A percentile compares a stretch with the other conserved stretches of the same genome.
Conservation (phyloP, 2,797 vertebrate genomes). For the Lacerta bilineata region DNA sequence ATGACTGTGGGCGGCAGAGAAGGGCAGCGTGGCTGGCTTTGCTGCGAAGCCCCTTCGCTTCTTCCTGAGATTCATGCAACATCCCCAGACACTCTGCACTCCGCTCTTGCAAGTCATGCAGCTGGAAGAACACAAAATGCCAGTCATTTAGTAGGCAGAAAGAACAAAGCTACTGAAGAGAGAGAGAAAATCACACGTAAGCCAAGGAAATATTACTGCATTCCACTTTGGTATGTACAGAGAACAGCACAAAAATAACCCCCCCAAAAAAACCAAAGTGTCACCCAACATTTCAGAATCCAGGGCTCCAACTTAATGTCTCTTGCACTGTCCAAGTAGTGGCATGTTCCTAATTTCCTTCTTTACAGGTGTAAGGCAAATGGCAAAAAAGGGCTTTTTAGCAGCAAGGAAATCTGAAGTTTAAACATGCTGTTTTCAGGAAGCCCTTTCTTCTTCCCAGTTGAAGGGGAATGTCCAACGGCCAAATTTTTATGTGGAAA, state of each 20-base stretch:
- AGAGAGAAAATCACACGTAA: background rate
- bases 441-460: background rate
- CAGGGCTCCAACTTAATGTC: background rate
- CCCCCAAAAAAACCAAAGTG: background rate
- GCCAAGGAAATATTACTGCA: background rate
- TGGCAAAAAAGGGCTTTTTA: background rate
- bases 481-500: background rate
- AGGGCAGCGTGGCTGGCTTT: slow-evolving; percentile 84
- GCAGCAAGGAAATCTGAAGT: slow-evolving; percentile 15
- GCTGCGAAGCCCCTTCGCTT: slow-evolving; percentile 90
- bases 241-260: background rate
- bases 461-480: background rate
- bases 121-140: slow-evolving; percentile 76
- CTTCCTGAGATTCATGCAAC: slow-evolving; percentile 95
- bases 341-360: background rate
- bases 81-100: slow-evolving; percentile 94
- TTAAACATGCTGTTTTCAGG: background rate
- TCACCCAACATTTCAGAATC: no score
- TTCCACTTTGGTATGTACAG: background rate
- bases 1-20: slow-evolving; percentile 82
- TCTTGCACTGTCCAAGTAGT: background rate
- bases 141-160: background rate
- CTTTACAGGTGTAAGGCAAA: background rate
- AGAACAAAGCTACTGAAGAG: slow-evolving; percentile 14
- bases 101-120: slow-evolving; percentile 93